Evolutionary conservation across 2,888 invertebrate genomes (phyloP).

Genomic region (Cosmia pyralina): DNA sequence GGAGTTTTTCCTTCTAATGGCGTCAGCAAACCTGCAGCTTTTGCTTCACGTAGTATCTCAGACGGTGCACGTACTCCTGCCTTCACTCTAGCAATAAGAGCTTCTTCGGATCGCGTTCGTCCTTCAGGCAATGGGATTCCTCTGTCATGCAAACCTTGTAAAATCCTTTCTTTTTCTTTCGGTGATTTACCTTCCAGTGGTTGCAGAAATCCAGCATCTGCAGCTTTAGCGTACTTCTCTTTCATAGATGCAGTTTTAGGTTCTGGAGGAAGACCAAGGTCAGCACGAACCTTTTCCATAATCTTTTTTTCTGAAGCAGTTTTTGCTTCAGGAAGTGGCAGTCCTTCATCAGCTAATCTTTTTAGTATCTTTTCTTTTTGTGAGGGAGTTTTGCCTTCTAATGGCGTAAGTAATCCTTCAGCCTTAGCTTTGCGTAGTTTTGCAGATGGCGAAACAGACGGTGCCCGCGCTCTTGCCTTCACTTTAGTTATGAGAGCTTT

Average conservation of each 20-base stretch:
- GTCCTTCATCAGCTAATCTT: not conserved
- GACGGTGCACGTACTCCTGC: too few relatives aligned
- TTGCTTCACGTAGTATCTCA: not conserved
- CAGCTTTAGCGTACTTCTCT: constrained; percentile 38
- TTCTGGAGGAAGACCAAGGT: constrained; percentile 41
- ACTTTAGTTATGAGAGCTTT: too few relatives aligned
- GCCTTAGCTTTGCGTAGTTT: too few relatives aligned
- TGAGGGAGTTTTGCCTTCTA: not conserved
- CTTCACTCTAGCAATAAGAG: constrained; percentile 27
- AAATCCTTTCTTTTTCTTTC: constrained; percentile 27
- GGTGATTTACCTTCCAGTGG: constrained; percentile 23
- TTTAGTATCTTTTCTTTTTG: not conserved
- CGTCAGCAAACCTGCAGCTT: not conserved
- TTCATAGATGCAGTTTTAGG: constrained; percentile 36
- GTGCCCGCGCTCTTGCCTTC: not conserved
- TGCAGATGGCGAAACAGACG: not conserved
- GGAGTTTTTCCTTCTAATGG: constrained; percentile 6
- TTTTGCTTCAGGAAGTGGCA: not conserved
- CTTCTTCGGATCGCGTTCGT: constrained; percentile 15
- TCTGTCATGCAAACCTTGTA: constrained; percentile 20
- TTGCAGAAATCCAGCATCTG: constrained; percentile 20
- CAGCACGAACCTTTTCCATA: not conserved
- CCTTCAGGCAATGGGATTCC: constrained; percentile 11
- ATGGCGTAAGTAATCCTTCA: too few relatives aligned
- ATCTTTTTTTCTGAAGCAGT: not conserved